Evolutionary conservation across 2,113 vertebrate species (phyloP).

Genomic region (Gallinago media): DNA sequence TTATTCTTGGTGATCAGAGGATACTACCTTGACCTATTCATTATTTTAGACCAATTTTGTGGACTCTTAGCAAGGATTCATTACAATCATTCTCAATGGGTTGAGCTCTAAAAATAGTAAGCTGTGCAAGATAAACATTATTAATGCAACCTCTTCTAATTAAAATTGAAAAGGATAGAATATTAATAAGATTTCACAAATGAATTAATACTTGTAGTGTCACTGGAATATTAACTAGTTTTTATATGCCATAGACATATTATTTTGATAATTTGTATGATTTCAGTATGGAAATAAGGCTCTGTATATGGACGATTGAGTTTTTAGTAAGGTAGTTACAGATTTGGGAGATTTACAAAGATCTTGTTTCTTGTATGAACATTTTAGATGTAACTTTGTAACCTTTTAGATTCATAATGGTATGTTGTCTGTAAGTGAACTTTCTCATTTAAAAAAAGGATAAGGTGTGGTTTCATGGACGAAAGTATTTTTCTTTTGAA

Average conservation of each 20-base stretch:
- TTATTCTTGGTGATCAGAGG: background rate
- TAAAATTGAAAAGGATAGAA: background rate
- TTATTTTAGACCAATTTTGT: background rate
- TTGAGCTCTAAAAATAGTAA: background rate
- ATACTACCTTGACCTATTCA: background rate
- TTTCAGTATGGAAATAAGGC: background rate
- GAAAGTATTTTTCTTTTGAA: background rate
- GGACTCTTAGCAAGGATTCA: background rate
- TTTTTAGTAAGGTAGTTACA: background rate
- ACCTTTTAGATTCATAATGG: background rate
- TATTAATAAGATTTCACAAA: background rate
- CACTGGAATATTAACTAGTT: background rate
- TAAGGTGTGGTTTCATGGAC: background rate
- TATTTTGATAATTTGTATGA: background rate
- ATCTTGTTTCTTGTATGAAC: background rate
- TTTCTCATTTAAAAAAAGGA: background rate
- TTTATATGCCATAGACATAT: background rate
- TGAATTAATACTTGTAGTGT: background rate
- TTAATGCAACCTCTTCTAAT: slow-evolving; percentile 1
- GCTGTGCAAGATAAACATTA: background rate
- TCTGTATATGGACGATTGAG: background rate
- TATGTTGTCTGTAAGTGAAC: background rate
- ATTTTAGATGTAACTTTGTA: background rate
- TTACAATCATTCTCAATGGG: background rate
- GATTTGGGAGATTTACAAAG: background rate